A percentile compares a stretch with the other conserved stretches of the same genome.
Evolutionary conservation across 2,888 invertebrate species (phyloP).

Genomic region (Agrotis ipsilon): DNA sequence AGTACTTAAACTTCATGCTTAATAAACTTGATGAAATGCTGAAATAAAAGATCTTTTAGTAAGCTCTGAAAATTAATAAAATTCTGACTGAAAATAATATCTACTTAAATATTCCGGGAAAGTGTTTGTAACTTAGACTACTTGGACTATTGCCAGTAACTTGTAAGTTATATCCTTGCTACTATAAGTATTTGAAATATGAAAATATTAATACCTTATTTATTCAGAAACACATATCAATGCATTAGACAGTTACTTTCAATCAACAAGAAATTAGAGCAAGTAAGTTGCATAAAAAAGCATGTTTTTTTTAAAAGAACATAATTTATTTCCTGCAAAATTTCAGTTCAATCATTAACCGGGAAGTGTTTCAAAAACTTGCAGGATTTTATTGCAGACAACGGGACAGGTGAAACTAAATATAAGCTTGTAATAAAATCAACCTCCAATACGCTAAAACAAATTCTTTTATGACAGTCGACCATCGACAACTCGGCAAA

Average conservation of each 20-base stretch:
- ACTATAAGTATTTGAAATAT: background rate
- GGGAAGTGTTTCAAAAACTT: no score
- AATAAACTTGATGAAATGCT: slow-evolving; percentile 57
- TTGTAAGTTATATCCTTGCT: background rate
- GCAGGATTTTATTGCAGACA: no score
- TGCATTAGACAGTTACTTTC: no score
- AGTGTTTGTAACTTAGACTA: background rate
- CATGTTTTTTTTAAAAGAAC: no score
- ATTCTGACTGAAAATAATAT: background rate
- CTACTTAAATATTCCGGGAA: background rate
- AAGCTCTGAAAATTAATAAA: background rate
- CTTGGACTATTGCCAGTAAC: background rate
- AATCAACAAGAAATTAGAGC: no score
- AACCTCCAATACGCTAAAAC: background rate
- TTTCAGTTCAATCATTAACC: no score
- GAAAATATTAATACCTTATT: background rate
- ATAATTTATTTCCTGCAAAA: no score
- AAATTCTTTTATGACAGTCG: background rate
- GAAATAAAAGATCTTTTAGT: slow-evolving; percentile 21
- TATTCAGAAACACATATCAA: background rate
- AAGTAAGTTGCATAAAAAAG: no score
- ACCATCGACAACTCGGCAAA: background rate
- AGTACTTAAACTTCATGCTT: slow-evolving; percentile 52
- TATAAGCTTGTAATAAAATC: no score
- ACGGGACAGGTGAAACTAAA: no score